phyloP scores from a whole-genome alignment of 1,140 invertebrate genomes.

The Stratiolaelaps scimitus region DNA sequence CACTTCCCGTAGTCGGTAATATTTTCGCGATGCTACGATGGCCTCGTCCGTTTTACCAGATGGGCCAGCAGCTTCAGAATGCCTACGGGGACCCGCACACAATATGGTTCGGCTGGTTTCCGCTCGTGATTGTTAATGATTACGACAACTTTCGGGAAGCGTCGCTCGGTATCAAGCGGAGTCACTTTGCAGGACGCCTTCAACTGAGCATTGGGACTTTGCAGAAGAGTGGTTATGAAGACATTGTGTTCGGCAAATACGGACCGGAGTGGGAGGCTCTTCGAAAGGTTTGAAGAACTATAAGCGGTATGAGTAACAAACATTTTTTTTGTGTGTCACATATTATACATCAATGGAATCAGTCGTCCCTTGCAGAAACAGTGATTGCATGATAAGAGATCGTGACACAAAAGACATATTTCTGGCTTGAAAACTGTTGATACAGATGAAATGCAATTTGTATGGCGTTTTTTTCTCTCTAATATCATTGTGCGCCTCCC shows the following conservation, averaged over 20 bases:
- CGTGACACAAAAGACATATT: no score
- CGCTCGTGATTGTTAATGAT: neutral
- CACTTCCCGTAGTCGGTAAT: neutral
- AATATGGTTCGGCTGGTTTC: conserved; percentile 17
- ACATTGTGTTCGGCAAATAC: neutral
- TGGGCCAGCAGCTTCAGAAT: neutral
- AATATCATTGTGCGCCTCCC: no score
- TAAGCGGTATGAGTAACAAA: no score
- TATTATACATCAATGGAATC: no score
- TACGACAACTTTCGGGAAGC: neutral
- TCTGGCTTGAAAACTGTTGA: no score
- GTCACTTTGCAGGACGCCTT: neutral
- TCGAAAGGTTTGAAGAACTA: neutral
- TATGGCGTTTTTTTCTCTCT: no score
- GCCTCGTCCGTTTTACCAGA: neutral
- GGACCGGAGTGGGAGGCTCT: neutral
- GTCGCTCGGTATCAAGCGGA: neutral
- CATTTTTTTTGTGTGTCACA: no score
- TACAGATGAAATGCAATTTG: no score
- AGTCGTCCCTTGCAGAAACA: no score
- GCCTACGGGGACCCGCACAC: conserved; percentile 9
- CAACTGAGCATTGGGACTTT: neutral
- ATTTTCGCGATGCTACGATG: neutral
- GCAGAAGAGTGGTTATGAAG: neutral
- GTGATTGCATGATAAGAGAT: no score